Percentiles rank a stretch among this genome's conserved stretches.
Evolutionary conservation across 1,140 invertebrate genomes (phyloP).

Genomic region (Leptinotarsa texana): DNA sequence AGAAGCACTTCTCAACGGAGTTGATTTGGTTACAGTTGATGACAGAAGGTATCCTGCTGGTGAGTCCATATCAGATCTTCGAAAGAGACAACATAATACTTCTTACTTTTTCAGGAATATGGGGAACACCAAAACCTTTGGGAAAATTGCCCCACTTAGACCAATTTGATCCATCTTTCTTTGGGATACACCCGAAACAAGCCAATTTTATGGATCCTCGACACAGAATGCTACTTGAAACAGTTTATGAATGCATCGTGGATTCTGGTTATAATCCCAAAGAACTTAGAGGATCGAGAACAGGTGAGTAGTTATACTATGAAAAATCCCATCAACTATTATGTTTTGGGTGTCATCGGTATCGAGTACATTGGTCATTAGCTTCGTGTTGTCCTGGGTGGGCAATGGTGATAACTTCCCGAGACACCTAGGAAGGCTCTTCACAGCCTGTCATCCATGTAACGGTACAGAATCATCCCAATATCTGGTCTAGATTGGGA

Average conservation of each 20-base stretch:
- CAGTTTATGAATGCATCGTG: conserved; percentile 56
- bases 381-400: too few relatives aligned
- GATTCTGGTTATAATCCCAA: conserved; percentile 57
- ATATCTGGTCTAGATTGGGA: too few relatives aligned
- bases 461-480: too few relatives aligned
- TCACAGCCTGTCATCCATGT: too few relatives aligned
- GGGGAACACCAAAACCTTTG: conserved; percentile 67
- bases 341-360: too few relatives aligned
- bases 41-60: conserved; percentile 59
- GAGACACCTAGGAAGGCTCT: too few relatives aligned
- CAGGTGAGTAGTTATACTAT: conserved; percentile 51
- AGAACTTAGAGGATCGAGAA: conserved; percentile 59
- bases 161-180: conserved; percentile 63
- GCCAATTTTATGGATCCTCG: conserved; percentile 61
- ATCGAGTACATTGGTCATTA: too few relatives aligned
- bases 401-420: too few relatives aligned
- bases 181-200: conserved; percentile 60
- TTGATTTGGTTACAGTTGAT: conserved; percentile 83
- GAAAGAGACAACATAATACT: conserved; percentile 72
- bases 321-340: conserved; percentile 44
- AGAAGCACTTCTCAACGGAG: conserved; percentile 78
- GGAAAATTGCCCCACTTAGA: conserved; percentile 78
- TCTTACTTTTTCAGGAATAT: conserved; percentile 65
- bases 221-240: conserved; percentile 59
- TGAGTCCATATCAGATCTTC: background rate